phyloP scores from a whole-genome alignment of 1,140 invertebrate genomes.

The Scaptomyza pallida region DNA sequence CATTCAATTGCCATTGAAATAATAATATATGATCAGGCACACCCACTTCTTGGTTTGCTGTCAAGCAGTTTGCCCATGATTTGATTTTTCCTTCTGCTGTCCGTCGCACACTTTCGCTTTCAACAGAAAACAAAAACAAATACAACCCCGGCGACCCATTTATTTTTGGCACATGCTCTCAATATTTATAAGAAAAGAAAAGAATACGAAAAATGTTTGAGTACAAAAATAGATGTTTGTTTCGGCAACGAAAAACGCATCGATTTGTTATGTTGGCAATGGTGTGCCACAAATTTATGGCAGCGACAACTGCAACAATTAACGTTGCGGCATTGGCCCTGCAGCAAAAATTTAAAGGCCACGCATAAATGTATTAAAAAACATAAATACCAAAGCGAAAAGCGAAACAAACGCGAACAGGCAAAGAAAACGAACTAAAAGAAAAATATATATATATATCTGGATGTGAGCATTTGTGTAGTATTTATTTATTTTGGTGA shows the following conservation, averaged over 20 bases:
- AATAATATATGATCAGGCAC: slow-evolving; percentile 19
- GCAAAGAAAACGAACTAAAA: slow-evolving; percentile 10
- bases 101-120: slow-evolving; percentile 62
- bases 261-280: slow-evolving; percentile 20
- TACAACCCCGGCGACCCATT: slow-evolving; percentile 41
- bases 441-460: slow-evolving; percentile 15
- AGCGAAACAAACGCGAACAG: slow-evolving; percentile 32
- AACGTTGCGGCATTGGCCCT: slow-evolving; percentile 38
- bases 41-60: slow-evolving; percentile 14
- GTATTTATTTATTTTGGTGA: slow-evolving; percentile 10
- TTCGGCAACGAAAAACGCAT: slow-evolving; percentile 7
- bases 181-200: slow-evolving; percentile 46
- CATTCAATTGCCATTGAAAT: slow-evolving; percentile 27
- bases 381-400: slow-evolving; percentile 37
- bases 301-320: slow-evolving; percentile 44
- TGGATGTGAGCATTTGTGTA: background rate
- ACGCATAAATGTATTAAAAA: slow-evolving; percentile 25
- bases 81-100: slow-evolving; percentile 2
- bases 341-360: slow-evolving; percentile 24
- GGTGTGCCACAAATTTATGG: slow-evolving; percentile 51
- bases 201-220: slow-evolving; percentile 37
- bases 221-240: slow-evolving; percentile 30
- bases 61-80: slow-evolving; percentile 6
- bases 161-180: slow-evolving; percentile 67
- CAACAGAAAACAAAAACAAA: slow-evolving; percentile 27